phyloP scores from a whole-genome alignment of 2,888 invertebrate species.

The Torymus texanus region DNA sequence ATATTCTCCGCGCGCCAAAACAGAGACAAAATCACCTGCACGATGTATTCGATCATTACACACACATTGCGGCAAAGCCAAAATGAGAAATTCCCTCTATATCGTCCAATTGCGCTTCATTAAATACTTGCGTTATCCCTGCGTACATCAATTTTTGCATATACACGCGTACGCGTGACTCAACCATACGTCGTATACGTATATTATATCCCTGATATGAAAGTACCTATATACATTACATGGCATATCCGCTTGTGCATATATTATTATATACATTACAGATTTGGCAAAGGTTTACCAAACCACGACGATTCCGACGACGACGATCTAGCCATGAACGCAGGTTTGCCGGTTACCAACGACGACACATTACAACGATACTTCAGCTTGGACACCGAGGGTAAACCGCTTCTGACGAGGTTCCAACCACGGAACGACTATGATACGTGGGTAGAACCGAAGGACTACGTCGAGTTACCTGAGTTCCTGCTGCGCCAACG shows the following conservation, averaged over 20 bases:
- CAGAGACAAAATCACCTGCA: no score
- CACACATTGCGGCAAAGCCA: no score
- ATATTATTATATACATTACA: constrained; percentile 23
- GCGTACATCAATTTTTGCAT: no score
- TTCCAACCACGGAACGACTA: constrained; percentile 76
- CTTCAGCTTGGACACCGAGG: constrained; percentile 79
- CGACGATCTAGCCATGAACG: constrained; percentile 81
- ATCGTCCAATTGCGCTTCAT: no score
- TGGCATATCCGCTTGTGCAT: background rate
- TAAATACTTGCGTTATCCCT: no score
- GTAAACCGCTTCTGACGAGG: constrained; percentile 79
- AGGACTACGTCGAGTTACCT: constrained; percentile 82
- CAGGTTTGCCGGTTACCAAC: constrained; percentile 68
- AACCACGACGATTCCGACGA: constrained; percentile 68
- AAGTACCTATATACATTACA: constrained; percentile 1
- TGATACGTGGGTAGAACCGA: constrained; percentile 78
- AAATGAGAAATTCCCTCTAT: no score
- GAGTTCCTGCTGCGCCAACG: constrained; percentile 25
- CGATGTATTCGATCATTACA: no score
- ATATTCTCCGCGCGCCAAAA: no score
- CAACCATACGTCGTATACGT: no score
- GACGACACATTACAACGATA: constrained; percentile 78
- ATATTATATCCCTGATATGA: background rate
- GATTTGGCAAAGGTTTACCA: constrained; percentile 63
- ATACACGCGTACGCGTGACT: no score